Percentiles rank a stretch among this genome's conserved stretches.
phyloP scores from a whole-genome alignment of 2,888 invertebrate species.

The Melanchra persicariae region DNA sequence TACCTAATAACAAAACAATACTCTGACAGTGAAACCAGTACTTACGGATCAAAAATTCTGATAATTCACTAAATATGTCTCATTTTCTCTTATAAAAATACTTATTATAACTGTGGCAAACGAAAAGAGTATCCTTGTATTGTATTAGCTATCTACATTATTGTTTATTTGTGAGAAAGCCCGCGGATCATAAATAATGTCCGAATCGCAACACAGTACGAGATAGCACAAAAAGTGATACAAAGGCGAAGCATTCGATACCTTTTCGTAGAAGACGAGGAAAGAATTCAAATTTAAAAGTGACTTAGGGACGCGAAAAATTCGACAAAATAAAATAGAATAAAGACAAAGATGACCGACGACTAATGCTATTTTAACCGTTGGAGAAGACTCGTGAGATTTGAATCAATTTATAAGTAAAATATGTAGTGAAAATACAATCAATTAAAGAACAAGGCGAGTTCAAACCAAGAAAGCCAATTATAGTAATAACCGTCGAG shows the following conservation, averaged over 20 bases:
- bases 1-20: too few relatives aligned
- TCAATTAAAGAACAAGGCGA: conserved; percentile 22
- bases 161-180: conserved; percentile 77
- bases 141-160: conserved; percentile 55
- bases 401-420: conserved; percentile 34
- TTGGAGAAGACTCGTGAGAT: conserved; percentile 55
- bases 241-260: conserved; percentile 90
- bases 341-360: conserved; percentile 79
- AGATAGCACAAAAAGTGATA: conserved; percentile 88
- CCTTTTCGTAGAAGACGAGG: conserved; percentile 89
- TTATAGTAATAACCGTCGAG: conserved; percentile 67
- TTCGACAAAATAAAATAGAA: conserved; percentile 83
- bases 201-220: conserved; percentile 82
- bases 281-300: conserved; percentile 89
- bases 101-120: conserved; percentile 20
- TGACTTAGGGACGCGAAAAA: conserved; percentile 82
- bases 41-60: too few relatives aligned
- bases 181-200: conserved; percentile 84
- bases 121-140: conserved; percentile 27
- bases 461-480: conserved; percentile 58
- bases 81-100: not conserved
- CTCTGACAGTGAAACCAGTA: too few relatives aligned
- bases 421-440: conserved; percentile 7
- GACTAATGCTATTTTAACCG: conserved; percentile 70
- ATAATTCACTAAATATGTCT: not conserved